A percentile compares a stretch with the other conserved stretches of the same genome.
Conservation (phyloP, 2,797 vertebrate genomes). For the Sebastes goodei region DNA sequence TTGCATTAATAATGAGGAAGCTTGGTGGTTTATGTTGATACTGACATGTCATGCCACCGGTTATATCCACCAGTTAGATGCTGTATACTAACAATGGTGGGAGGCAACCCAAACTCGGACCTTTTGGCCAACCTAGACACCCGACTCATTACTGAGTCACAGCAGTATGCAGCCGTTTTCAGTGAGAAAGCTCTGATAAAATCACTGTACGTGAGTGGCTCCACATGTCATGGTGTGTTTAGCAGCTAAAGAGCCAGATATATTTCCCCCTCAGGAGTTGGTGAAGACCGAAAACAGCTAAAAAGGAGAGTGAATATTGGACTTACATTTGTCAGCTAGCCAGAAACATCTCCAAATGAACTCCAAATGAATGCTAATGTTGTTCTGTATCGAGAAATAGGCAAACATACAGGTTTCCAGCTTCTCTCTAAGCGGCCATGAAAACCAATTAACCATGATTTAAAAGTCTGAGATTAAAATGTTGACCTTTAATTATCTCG, state of each 20-base stretch:
- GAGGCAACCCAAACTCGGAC: not conserved
- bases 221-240: not conserved
- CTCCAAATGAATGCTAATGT: not conserved
- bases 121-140: not conserved
- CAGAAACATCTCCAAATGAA: not conserved
- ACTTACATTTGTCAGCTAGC: not conserved
- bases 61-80: not conserved
- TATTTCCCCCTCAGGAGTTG: not conserved
- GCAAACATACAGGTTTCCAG: not conserved
- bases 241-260: not conserved
- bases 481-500: constrained; percentile 9
- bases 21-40: not conserved
- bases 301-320: not conserved
- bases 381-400: not conserved
- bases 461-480: not conserved
- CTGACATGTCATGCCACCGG: not conserved
- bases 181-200: not conserved
- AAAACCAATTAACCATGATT: not conserved
- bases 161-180: not conserved
- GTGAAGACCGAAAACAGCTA: not conserved
- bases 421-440: not conserved
- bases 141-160: not conserved
- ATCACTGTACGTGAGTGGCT: not conserved
- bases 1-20: not conserved
- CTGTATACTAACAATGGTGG: not conserved